A percentile compares a stretch with the other conserved stretches of the same genome.
These are phyloP conservation scores for Scatophagus argus DNA, from an alignment of 2,113 vertebrate species.

Conservation along the genomic window DNA sequence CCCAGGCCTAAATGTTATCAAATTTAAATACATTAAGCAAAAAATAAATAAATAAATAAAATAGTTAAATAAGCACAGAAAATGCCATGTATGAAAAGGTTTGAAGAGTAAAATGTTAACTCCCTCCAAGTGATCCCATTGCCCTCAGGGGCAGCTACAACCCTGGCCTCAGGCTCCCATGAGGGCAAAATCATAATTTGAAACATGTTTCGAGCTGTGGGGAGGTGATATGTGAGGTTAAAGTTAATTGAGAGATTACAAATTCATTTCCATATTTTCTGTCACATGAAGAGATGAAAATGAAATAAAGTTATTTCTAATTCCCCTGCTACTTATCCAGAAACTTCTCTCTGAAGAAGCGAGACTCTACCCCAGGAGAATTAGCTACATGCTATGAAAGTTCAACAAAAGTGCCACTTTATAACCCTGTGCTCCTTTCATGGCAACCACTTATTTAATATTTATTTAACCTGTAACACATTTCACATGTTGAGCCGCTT, in stretches of 20 bases:
- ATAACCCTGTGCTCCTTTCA: not conserved
- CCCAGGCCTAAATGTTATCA: too few relatives aligned
- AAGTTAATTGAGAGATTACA: not conserved
- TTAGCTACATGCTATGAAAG: not conserved
- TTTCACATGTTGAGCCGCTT: conserved; percentile 16
- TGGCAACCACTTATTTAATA: conserved; percentile 20
- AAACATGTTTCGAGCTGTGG: not conserved
- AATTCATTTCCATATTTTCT: not conserved
- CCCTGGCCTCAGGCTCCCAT: not conserved
- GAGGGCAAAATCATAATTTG: not conserved
- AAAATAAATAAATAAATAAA: too few relatives aligned
- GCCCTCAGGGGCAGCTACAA: not conserved
- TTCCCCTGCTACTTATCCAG: not conserved
- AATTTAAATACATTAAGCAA: too few relatives aligned
- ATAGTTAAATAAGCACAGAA: not conserved
- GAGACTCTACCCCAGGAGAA: not conserved
- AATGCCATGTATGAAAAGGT: not conserved
- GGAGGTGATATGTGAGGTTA: not conserved
- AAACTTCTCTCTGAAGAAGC: not conserved
- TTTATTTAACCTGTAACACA: conserved; percentile 37
- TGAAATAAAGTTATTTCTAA: not conserved
- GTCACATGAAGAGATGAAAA: not conserved
- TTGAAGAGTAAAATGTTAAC: not conserved
- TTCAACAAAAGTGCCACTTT: not conserved
- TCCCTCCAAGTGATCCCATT: not conserved